Conservation (phyloP, 2,113 vertebrate genomes). For the Otolemur garnettii region DNA sequence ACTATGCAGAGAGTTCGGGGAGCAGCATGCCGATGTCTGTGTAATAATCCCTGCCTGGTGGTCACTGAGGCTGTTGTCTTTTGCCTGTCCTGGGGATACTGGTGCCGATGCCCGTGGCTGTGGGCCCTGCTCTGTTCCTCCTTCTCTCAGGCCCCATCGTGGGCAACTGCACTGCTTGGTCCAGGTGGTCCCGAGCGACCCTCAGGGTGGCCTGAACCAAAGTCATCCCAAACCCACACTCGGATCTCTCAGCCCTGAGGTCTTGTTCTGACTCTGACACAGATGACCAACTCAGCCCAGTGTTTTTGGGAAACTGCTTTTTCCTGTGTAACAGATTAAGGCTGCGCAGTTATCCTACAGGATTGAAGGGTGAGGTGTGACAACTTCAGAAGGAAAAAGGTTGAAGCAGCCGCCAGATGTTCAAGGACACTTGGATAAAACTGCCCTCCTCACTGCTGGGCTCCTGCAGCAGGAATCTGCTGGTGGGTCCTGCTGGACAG, state of each 20-base stretch:
- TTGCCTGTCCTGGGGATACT: rapidly evolving
- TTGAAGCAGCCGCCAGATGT: not conserved
- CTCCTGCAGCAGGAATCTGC: not conserved
- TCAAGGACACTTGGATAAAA: no score
- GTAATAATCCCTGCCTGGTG: rapidly evolving
- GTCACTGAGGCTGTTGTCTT: rapidly evolving
- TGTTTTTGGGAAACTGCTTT: slow-evolving; percentile 70
- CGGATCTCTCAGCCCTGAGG: not conserved
- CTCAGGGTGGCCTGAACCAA: not conserved
- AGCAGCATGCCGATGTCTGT: rapidly evolving
- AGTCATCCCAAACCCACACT: not conserved
- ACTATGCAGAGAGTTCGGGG: not conserved
- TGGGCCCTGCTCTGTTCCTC: not conserved
- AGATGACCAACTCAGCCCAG: rapidly evolving
- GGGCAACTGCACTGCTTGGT: no score
- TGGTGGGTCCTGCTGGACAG: not conserved
- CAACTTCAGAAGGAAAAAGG: not conserved
- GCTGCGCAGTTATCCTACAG: not conserved
- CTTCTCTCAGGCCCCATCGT: no score
- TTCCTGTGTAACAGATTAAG: slow-evolving; percentile 11
- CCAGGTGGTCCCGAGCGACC: not conserved
- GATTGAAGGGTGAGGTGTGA: not conserved
- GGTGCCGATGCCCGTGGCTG: rapidly evolving
- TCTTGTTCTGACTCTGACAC: not conserved
- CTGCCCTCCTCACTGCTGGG: rapidly evolving